These are phyloP conservation scores for Platycheirus rosarum DNA, from an alignment of 2,888 invertebrate species.

Conservation along the genomic window DNA sequence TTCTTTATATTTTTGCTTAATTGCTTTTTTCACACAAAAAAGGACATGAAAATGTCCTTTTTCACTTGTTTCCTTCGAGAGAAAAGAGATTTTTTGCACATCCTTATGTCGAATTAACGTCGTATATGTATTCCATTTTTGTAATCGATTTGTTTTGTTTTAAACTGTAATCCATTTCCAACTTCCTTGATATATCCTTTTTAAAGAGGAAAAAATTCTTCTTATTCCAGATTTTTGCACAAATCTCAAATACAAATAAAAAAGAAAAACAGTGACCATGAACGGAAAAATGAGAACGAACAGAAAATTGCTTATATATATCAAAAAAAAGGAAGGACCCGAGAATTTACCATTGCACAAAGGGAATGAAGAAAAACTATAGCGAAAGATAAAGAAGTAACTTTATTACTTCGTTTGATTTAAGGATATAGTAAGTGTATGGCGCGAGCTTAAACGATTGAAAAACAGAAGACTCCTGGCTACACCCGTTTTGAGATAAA, in stretches of 20 bases:
- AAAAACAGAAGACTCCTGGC: slow-evolving; percentile 33
- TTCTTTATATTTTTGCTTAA: slow-evolving; percentile 4
- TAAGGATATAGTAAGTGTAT: slow-evolving; percentile 29
- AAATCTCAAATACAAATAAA: slow-evolving; percentile 1
- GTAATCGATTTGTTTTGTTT: slow-evolving; percentile 73
- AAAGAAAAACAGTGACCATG: slow-evolving; percentile 45
- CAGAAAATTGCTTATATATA: slow-evolving; percentile 21
- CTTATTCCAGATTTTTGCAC: slow-evolving; percentile 43
- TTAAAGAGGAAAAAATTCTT: neutral
- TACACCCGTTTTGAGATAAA: slow-evolving; percentile 71
- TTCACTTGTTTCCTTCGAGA: slow-evolving; percentile 40
- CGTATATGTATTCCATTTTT: slow-evolving; percentile 69
- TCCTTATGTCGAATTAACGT: slow-evolving; percentile 50
- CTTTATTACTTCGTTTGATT: neutral
- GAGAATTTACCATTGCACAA: slow-evolving; percentile 61
- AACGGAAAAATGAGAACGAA: slow-evolving; percentile 5
- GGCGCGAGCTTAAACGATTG: slow-evolving; percentile 35
- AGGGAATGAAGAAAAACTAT: slow-evolving; percentile 30
- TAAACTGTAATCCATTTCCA: slow-evolving; percentile 64
- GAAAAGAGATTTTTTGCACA: slow-evolving; percentile 51
- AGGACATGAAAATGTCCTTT: slow-evolving; percentile 47
- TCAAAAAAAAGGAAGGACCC: slow-evolving; percentile 15
- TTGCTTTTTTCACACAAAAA: slow-evolving; percentile 26
- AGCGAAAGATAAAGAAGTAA: slow-evolving; percentile 18
- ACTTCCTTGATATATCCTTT: slow-evolving; percentile 28